A percentile compares a stretch with the other conserved stretches of the same genome.
phyloP scores from a whole-genome alignment of 1,140 invertebrate species.

The Trichomalopsis sarcophagae region DNA sequence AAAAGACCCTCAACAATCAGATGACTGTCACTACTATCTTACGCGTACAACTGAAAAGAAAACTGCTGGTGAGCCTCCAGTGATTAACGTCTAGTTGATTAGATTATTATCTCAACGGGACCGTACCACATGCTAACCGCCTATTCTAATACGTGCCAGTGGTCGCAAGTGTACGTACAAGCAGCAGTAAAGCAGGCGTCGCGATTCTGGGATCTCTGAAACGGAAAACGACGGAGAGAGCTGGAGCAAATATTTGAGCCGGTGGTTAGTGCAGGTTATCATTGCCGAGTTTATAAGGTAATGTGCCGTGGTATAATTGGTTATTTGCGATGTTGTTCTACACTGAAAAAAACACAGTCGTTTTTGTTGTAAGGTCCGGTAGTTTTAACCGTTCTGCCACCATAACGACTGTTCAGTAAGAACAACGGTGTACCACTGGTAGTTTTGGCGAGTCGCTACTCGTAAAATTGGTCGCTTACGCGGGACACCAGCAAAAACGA shows the following conservation, averaged over 20 bases:
- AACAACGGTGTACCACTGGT: no score
- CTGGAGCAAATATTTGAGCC: conserved; percentile 21
- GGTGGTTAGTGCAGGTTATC: neutral
- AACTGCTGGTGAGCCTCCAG: neutral
- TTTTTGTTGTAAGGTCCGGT: no score
- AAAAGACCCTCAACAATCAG: no score
- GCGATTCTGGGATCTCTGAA: neutral
- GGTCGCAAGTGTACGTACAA: neutral
- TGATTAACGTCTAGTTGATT: conserved; percentile 50
- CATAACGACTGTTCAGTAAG: no score
- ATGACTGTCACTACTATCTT: no score
- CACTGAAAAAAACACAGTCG: no score
- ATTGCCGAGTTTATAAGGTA: neutral
- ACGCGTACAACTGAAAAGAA: no score
- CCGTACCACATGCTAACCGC: conserved; percentile 54
- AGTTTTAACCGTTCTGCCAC: no score
- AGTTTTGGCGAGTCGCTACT: no score
- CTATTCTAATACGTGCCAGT: conserved; percentile 52
- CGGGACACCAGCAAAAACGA: no score
- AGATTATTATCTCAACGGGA: conserved; percentile 64
- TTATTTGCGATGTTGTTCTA: neutral
- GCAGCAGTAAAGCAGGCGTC: neutral
- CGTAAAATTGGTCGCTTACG: no score
- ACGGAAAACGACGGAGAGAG: neutral
- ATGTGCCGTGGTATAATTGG: neutral